A percentile compares a stretch with the other conserved stretches of the same genome.
phyloP scores from a whole-genome alignment of 2,113 vertebrate genomes.

The Calypte anna region DNA sequence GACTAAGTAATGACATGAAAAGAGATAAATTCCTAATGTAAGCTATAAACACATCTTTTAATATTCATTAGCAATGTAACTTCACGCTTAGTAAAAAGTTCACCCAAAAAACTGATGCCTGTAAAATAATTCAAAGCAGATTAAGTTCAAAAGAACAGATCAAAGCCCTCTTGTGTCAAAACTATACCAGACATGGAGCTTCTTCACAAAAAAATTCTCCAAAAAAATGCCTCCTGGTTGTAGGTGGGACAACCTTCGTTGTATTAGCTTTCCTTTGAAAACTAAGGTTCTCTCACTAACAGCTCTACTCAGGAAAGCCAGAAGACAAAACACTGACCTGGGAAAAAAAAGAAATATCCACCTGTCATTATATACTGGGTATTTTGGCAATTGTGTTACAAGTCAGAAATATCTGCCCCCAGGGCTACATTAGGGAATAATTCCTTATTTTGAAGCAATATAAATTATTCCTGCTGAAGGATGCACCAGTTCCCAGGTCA shows the following conservation, averaged over 20 bases:
- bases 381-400: neutral
- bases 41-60: slow-evolving; percentile 22
- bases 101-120: neutral
- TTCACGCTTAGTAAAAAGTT: neutral
- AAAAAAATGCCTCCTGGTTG: neutral
- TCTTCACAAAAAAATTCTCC: neutral
- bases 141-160: neutral
- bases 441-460: neutral
- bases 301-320: neutral
- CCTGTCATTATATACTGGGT: neutral
- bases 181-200: neutral
- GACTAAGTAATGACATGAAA: neutral
- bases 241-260: neutral
- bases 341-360: neutral
- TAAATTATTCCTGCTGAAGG: neutral
- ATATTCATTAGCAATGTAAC: neutral
- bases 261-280: neutral
- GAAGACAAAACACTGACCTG: neutral
- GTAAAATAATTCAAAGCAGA: neutral
- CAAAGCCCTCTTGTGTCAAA: neutral
- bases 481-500: neutral
- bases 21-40: neutral
- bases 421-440: neutral
- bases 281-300: neutral
- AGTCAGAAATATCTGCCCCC: neutral